Conservation (phyloP, 1,140 invertebrate genomes). For the Drosophila varians region DNA sequence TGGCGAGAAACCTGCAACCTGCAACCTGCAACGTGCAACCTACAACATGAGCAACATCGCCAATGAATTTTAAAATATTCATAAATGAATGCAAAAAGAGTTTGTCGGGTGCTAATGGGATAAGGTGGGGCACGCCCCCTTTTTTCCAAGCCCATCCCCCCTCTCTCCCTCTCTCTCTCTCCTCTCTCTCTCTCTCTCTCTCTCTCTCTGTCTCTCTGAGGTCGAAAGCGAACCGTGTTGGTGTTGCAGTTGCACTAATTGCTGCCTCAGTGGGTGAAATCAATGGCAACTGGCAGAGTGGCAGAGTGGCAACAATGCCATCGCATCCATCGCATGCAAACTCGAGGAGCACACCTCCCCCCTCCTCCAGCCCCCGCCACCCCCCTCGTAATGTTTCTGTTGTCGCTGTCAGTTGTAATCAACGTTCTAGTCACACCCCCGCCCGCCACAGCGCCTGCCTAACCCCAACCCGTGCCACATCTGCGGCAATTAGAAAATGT, state of each 20-base stretch:
- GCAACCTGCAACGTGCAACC: background rate
- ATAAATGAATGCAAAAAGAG: slow-evolving; percentile 66
- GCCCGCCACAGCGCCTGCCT: background rate
- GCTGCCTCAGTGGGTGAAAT: slow-evolving; percentile 64
- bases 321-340: slow-evolving; percentile 51
- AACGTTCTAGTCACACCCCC: slow-evolving; percentile 61
- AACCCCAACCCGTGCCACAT: slow-evolving; percentile 2
- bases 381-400: slow-evolving; percentile 16
- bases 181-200: background rate
- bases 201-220: slow-evolving; percentile 23
- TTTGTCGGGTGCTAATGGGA: slow-evolving; percentile 40
- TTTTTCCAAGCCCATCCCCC: background rate
- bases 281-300: slow-evolving; percentile 50
- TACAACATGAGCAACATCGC: slow-evolving; percentile 28
- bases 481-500: slow-evolving; percentile 79
- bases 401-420: slow-evolving; percentile 69
- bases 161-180: background rate
- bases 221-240: slow-evolving; percentile 49
- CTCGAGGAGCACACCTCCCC: slow-evolving; percentile 1
- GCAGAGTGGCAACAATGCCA: slow-evolving; percentile 27
- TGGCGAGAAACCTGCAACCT: background rate
- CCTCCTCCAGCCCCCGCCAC: background rate
- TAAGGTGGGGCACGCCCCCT: slow-evolving; percentile 13
- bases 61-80: slow-evolving; percentile 80
- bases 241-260: slow-evolving; percentile 63